These are phyloP conservation scores for Darevskia mixta DNA, from an alignment of 2,797 vertebrate species.

Conservation along the genomic window DNA sequence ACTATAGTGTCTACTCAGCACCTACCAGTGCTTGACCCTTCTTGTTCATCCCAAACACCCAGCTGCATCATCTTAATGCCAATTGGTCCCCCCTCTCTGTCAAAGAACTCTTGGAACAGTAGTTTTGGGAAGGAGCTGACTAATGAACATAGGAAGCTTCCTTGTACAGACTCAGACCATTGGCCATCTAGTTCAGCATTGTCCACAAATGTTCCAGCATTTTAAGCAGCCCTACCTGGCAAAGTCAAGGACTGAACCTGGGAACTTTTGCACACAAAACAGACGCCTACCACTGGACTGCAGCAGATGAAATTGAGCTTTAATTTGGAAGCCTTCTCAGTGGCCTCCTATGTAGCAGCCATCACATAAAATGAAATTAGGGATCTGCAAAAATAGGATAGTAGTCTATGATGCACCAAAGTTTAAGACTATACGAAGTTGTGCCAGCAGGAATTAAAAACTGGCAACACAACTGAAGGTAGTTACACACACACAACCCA, in stretches of 20 bases:
- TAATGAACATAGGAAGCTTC: too few species aligned
- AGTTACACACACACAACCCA: conserved; percentile 31
- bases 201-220: too few species aligned
- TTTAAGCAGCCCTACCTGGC: too few species aligned
- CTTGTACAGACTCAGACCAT: too few species aligned
- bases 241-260: too few species aligned
- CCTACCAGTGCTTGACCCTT: background rate
- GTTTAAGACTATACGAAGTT: conserved; percentile 18
- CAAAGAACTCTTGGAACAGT: too few species aligned
- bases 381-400: background rate
- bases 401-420: conserved; percentile 6
- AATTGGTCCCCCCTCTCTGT: too few species aligned
- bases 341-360: background rate
- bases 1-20: background rate
- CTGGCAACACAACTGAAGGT: conserved; percentile 22
- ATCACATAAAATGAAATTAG: background rate
- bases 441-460: conserved; percentile 22
- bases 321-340: background rate
- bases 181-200: too few species aligned
- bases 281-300: too few species aligned
- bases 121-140: too few species aligned
- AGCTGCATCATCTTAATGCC: background rate
- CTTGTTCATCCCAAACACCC: background rate
- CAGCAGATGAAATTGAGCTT: background rate
- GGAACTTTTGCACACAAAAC: too few species aligned